Base-by-base conservation (phyloP, 2,888 invertebrate species). In the Trachelus iudaicus region DNA sequence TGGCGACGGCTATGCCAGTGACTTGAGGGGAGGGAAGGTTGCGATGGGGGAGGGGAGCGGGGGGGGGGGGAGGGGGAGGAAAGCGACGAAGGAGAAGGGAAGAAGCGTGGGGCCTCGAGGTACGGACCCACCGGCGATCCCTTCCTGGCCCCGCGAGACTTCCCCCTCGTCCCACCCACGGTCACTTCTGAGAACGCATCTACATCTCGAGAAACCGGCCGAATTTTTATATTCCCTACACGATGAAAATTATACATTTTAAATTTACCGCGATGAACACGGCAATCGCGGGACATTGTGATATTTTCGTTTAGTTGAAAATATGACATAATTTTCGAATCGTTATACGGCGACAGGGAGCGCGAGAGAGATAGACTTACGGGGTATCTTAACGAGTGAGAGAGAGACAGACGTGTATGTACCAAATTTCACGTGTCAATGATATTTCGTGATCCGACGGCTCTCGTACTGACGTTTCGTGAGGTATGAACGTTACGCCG, bases 141-240 rank as follows among this genome's bases (percentile, higher is more conserved):
- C 23, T 23, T 56, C 56, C 56, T 56, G 56, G 56, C 56, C 56
- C 56, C 56, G 23, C 56, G 9, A 56, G 81, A 77, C 82, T 81
- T 82, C 81, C 79, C 81, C 80, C 77, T 69, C 15, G 37, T 68
- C 33, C 69, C 77, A 76, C 79, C 76, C 79, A 77, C 79, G 79
- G 56, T 81, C 77, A 80, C 83, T 81, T 81, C 82, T 77, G 85
- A 88, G 87, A 86, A 86, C 85, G 86, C 87, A 87, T 88, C 87
- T 87, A 89, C 88, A 86, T 86, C 81, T 85, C 83, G 81, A 85
- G 85, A 86, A 87, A 87, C 87, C 85, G 85, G 86, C 81, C 85
- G 85, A 87, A 88, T 87, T 87, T 88, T 88, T 88, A 77, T 81
- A 81, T 79, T 78, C 80, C 35, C 12, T 33, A 11, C 12, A 35